These are phyloP conservation scores for Malacoraja senta DNA, from an alignment of 2,797 vertebrate genomes.

Conservation along the genomic window DNA sequence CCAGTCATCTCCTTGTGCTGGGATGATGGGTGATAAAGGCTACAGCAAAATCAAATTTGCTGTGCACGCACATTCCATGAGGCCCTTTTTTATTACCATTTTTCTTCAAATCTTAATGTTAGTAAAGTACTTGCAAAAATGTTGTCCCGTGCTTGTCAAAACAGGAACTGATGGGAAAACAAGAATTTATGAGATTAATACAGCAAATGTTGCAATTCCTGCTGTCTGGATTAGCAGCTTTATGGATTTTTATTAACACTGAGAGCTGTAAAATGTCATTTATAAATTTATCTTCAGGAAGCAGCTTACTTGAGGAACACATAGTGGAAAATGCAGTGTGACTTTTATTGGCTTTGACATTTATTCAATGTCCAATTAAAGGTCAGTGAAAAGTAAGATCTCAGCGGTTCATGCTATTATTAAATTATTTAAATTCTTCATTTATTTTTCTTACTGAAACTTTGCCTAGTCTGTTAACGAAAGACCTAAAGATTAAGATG, in stretches of 20 bases:
- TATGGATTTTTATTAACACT: conserved; percentile 1
- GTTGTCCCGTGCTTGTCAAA: neutral
- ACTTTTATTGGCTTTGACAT: conserved; percentile 26
- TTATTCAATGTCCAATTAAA: conserved; percentile 29
- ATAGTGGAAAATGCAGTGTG: neutral
- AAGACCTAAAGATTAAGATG: neutral
- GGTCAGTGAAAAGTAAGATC: conserved; percentile 24
- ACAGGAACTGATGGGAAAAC: neutral
- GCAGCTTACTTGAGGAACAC: neutral
- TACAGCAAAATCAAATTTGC: neutral
- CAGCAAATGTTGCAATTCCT: neutral
- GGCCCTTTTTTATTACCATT: neutral
- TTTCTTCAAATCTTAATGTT: neutral
- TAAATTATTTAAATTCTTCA: conserved; percentile 27
- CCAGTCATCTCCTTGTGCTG: no score
- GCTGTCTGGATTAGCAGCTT: neutral
- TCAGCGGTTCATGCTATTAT: conserved; percentile 13
- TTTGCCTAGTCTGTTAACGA: neutral
- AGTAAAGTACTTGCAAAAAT: neutral
- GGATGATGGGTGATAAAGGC: neutral
- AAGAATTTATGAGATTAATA: neutral
- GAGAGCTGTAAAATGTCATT: conserved; percentile 19
- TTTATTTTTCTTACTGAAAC: neutral
- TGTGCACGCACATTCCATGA: neutral
- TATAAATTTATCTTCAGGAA: conserved; percentile 25